A percentile compares a stretch with the other conserved stretches of the same genome.
phyloP scores from a whole-genome alignment of 2,797 vertebrate species.

The Vultur gryphus region DNA sequence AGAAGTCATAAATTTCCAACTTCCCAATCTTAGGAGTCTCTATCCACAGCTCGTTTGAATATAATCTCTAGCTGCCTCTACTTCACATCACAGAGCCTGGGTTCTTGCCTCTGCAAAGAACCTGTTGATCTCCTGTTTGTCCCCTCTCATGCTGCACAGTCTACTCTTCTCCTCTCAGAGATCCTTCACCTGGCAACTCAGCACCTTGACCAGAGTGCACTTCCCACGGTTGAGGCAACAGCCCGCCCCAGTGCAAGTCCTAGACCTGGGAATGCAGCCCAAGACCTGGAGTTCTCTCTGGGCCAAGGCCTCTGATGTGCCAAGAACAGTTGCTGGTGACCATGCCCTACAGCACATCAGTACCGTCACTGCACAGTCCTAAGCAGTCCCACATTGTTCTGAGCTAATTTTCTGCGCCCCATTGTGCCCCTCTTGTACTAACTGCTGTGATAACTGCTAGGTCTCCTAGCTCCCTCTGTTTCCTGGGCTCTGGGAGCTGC shows the following conservation, averaged over 20 bases:
- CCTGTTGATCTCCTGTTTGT: not conserved
- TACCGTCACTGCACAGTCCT: not conserved
- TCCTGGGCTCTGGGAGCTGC: not conserved
- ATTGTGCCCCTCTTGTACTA: not conserved
- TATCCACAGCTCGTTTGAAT: not conserved
- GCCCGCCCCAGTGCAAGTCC: not conserved
- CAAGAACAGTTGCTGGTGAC: not conserved
- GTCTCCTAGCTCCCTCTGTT: not conserved
- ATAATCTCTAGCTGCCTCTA: not conserved
- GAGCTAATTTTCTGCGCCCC: not conserved
- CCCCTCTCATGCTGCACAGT: not conserved
- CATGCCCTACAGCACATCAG: not conserved
- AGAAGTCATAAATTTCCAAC: not conserved
- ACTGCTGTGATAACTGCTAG: not conserved
- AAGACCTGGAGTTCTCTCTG: not conserved
- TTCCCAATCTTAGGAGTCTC: not conserved
- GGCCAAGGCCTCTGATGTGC: not conserved
- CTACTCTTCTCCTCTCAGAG: not conserved
- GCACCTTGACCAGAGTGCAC: not conserved
- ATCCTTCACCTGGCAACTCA: not conserved
- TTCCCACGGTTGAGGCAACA: not conserved
- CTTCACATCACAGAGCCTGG: not conserved
- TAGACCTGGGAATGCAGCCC: not conserved
- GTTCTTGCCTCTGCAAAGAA: not conserved
- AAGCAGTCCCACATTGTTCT: not conserved